Percentiles rank a stretch among this genome's conserved stretches.
These are phyloP conservation scores for Silvanus unidentatus DNA, from an alignment of 2,888 invertebrate genomes.

Conservation along the genomic window DNA sequence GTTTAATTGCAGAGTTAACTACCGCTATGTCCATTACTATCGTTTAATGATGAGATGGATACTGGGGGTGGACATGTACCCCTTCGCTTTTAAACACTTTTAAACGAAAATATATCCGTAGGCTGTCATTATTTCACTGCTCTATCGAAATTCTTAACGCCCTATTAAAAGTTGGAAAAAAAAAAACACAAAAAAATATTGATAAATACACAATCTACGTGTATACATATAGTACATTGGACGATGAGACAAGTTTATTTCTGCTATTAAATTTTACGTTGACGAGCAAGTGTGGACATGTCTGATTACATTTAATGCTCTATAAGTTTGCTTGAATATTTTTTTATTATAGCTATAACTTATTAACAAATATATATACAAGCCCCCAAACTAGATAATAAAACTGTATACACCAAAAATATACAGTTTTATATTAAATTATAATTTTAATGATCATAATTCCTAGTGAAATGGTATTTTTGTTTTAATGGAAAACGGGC, in stretches of 20 bases:
- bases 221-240: too few species aligned
- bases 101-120: not conserved
- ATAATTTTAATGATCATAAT: too few species aligned
- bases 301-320: constrained; percentile 20
- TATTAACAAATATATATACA: not conserved
- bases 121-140: too few species aligned
- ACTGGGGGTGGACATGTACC: constrained; percentile 1
- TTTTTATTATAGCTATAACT: constrained; percentile 1
- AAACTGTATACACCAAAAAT: too few species aligned
- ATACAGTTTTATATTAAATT: too few species aligned
- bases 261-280: not conserved
- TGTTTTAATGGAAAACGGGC: too few species aligned
- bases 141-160: too few species aligned
- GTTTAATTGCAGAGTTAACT: constrained; percentile 44
- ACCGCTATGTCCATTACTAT: constrained; percentile 38
- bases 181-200: too few species aligned
- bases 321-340: constrained; percentile 2
- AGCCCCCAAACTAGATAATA: too few species aligned
- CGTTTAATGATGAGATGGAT: constrained; percentile 38
- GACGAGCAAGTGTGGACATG: constrained; percentile 12
- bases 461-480: too few species aligned
- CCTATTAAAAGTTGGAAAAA: too few species aligned
- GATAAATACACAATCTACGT: too few species aligned
- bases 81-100: constrained; percentile 2
- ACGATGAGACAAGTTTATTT: not conserved